Percentiles rank a stretch among this genome's conserved stretches.
phyloP scores from a whole-genome alignment of 2,888 invertebrate species.

The Saturnia pavonia region DNA sequence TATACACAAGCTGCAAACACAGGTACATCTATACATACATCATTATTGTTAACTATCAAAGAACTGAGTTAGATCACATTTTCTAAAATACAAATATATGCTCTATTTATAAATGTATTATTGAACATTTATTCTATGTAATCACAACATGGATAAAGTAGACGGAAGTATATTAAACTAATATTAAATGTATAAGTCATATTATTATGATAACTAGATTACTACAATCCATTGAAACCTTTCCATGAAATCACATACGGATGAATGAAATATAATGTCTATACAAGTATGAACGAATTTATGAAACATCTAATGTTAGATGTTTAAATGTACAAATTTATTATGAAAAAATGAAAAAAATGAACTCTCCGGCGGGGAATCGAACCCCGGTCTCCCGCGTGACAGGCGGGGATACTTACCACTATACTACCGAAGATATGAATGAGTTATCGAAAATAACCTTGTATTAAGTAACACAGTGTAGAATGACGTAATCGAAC shows the following conservation, averaged over 20 bases:
- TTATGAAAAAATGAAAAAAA: constrained; percentile 33
- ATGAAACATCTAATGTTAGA: not conserved
- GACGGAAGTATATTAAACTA: too few species aligned
- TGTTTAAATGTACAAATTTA: not conserved
- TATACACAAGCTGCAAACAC: constrained; percentile 94
- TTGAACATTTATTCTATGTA: too few species aligned
- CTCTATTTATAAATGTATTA: too few species aligned
- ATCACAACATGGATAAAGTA: too few species aligned
- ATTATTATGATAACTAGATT: too few species aligned
- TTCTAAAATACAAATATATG: too few species aligned
- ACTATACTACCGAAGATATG: constrained; percentile 80
- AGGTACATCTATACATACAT: constrained; percentile 61
- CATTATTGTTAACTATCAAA: too few species aligned
- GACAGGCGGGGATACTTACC: constrained; percentile 83
- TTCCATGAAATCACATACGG: too few species aligned
- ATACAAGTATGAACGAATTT: not conserved
- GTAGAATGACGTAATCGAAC: not conserved
- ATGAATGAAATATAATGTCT: not conserved
- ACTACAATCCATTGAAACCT: too few species aligned
- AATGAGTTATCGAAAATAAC: not conserved
- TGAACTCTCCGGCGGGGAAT: constrained; percentile 78
- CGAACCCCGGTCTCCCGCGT: constrained; percentile 83
- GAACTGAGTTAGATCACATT: not conserved
- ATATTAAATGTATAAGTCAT: too few species aligned
- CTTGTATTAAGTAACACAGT: not conserved